These are phyloP conservation scores for Hyposmocoma kahamanoa DNA, from an alignment of 1,140 invertebrate species.

Conservation along the genomic window DNA sequence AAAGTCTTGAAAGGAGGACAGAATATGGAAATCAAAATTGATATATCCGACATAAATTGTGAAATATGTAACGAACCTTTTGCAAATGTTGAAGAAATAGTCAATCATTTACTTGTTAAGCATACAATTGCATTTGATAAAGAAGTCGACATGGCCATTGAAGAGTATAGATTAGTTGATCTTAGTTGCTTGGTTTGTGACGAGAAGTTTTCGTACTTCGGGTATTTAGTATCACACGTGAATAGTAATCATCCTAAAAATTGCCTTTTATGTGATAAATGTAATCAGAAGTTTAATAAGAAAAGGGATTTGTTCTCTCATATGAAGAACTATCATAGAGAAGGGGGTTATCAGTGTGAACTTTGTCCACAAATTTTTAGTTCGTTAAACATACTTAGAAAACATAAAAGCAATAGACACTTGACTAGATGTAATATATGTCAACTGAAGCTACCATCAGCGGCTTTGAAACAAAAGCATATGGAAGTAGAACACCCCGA, in stretches of 20 bases:
- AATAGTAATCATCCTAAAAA: slow-evolving; percentile 59
- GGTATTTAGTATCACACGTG: slow-evolving; percentile 56
- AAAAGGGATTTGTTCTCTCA: slow-evolving; percentile 58
- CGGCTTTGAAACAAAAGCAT: slow-evolving; percentile 53
- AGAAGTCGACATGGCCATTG: slow-evolving; percentile 53
- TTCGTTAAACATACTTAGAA: slow-evolving; percentile 53
- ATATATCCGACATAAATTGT: slow-evolving; percentile 45
- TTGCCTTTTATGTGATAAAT: slow-evolving; percentile 53
- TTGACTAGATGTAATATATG: slow-evolving; percentile 50
- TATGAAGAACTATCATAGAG: slow-evolving; percentile 60
- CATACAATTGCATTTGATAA: slow-evolving; percentile 49
- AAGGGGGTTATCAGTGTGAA: slow-evolving; percentile 56
- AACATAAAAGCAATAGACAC: slow-evolving; percentile 55
- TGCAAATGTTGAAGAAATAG: slow-evolving; percentile 29
- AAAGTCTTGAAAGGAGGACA: slow-evolving; percentile 54
- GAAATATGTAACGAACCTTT: slow-evolving; percentile 46
- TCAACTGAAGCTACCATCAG: slow-evolving; percentile 48
- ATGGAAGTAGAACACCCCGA: slow-evolving; percentile 58
- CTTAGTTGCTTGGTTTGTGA: slow-evolving; percentile 40
- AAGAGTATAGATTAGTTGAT: slow-evolving; percentile 48
- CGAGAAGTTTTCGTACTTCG: slow-evolving; percentile 57
- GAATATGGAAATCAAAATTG: slow-evolving; percentile 64
- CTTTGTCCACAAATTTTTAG: slow-evolving; percentile 44
- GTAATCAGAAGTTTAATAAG: slow-evolving; percentile 61
- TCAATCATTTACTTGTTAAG: slow-evolving; percentile 42